A percentile compares a stretch with the other conserved stretches of the same genome.
Conservation (phyloP, 2,113 vertebrate genomes). For the Mastomys natalensis region DNA sequence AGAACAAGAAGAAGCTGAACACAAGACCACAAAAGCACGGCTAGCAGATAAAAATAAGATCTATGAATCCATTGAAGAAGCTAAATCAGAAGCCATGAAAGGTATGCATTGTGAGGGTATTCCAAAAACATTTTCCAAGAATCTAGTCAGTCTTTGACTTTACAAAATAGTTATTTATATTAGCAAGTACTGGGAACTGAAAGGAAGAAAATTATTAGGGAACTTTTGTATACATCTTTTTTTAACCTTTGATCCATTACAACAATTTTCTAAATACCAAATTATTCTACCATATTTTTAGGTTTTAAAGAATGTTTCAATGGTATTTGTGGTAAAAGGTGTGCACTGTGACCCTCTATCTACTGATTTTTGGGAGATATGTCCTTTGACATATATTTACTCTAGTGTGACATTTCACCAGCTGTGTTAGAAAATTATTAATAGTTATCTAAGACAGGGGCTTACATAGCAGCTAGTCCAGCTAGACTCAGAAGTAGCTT, state of each 20-base stretch:
- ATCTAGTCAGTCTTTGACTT: neutral
- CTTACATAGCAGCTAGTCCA: neutral
- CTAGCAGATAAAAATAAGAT: slow-evolving; percentile 98
- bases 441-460: slow-evolving; percentile 27
- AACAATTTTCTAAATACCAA: slow-evolving; percentile 43
- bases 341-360: neutral
- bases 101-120: slow-evolving; percentile 85
- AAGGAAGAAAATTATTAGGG: neutral
- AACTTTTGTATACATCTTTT: neutral
- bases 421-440: slow-evolving; percentile 34
- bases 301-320: slow-evolving; percentile 41
- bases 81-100: slow-evolving; percentile 98
- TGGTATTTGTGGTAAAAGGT: neutral
- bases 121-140: neutral
- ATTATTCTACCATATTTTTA: slow-evolving; percentile 28
- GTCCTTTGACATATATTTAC: slow-evolving; percentile 23
- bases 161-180: slow-evolving; percentile 49
- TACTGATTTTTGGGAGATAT: neutral
- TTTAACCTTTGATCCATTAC: neutral
- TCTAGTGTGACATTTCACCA: slow-evolving; percentile 17
- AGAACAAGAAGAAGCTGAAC: slow-evolving; percentile 96
- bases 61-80: slow-evolving; percentile 97
- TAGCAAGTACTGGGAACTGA: neutral
- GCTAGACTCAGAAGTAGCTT: neutral
- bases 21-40: slow-evolving; percentile 95